Base-by-base conservation (phyloP, 2,888 invertebrate genomes). In the Troilus luridus region DNA sequence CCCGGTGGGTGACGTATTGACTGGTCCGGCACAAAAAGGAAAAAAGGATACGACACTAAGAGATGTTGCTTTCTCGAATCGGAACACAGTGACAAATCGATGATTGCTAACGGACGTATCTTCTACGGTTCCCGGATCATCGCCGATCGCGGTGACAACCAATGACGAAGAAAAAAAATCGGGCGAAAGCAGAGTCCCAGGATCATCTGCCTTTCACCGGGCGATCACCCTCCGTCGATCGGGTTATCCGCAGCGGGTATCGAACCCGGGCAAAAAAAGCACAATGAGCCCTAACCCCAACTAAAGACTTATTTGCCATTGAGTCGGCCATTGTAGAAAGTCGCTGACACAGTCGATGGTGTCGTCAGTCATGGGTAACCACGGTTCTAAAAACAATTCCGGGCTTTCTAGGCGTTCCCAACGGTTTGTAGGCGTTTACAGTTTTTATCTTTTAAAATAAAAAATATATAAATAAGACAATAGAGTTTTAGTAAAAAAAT, bases 71-170 rank as follows among this genome's bases (percentile, higher is more conserved):
- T 85, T 85, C 56, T 54, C 54, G 56, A 85, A 85, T 85, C 56
- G 85, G 54, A 85, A 85, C 56, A 85, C 56, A 85, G 85, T 85
- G 85, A 85, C 85, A 85, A 85, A 85, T 85, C 85, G 85, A 85
- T 85, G 85, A 85, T 85, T 85, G 85, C 72, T 77, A 77, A 77
- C 72, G 72, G 72, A 77, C 41, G 24, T 77, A 27, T 41, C 27
- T 41, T 77, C 72, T 24, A 14, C 72, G 72, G 72, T 77, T 41
- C 72, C 41, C 41, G 72, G 72, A 77, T 77, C 72, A 77, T 77
- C 72, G 67, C 17, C 27, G 19, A 41, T 19, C 17, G 27, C 72
- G 72, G 14, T 77, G 72, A 77, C 72, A 77, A 77, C 72, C 72
- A 77, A 77, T 77, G 72, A 77, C 72, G 21, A 77, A 64, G n/a